Conservation (phyloP, 2,888 invertebrate genomes). For the Plebejus anna region DNA sequence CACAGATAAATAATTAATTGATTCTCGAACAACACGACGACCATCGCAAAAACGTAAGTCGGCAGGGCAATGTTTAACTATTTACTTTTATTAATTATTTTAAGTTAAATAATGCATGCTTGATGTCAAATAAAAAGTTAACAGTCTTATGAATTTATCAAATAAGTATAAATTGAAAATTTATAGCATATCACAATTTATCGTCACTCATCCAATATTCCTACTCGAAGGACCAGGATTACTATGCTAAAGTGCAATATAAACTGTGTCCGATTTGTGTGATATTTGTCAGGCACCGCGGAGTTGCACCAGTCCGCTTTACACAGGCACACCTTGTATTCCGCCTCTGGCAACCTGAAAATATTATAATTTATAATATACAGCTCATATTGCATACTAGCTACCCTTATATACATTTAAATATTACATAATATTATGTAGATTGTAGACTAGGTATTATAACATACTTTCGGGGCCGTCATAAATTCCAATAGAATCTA, state of each 20-base stretch:
- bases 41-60: not conserved
- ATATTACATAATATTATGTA: too few species aligned
- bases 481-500: too few species aligned
- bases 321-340: slow-evolving; percentile 65
- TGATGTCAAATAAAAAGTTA: too few species aligned
- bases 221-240: not conserved
- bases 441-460: too few species aligned
- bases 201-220: not conserved
- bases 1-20: slow-evolving; percentile 45
- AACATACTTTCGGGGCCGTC: too few species aligned
- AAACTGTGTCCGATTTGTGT: slow-evolving; percentile 28
- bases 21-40: slow-evolving; percentile 33
- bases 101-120: too few species aligned
- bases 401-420: too few species aligned
- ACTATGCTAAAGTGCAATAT: not conserved
- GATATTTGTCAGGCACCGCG: slow-evolving; percentile 34
- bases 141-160: not conserved
- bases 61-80: not conserved
- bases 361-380: too few species aligned
- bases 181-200: not conserved
- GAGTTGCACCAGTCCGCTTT: slow-evolving; percentile 67
- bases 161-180: not conserved
- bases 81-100: too few species aligned
- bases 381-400: too few species aligned
- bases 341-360: slow-evolving; percentile 59